Evolutionary conservation across 2,888 invertebrate species (phyloP).

Genomic region (Chrysomela aeneicollis): DNA sequence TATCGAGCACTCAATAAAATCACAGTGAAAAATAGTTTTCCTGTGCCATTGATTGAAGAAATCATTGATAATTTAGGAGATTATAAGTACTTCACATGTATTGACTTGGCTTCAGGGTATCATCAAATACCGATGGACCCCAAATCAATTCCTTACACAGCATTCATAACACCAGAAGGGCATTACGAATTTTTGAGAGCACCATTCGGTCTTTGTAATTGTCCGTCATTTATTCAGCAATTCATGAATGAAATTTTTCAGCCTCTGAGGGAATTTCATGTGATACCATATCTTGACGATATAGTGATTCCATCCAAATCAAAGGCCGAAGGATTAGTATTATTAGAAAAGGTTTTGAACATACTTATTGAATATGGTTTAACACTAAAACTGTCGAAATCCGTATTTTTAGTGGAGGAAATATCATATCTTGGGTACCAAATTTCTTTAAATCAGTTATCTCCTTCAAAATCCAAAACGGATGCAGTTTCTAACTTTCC

Average conservation of each 20-base stretch:
- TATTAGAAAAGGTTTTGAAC: no score
- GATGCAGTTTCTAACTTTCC: conserved; percentile 27
- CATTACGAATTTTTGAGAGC: conserved; percentile 23
- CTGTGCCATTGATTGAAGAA: conserved; percentile 33
- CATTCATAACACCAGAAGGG: conserved; percentile 45
- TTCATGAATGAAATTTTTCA: conserved; percentile 30
- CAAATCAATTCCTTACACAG: conserved; percentile 32
- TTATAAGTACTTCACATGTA: conserved; percentile 35
- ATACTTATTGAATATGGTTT: no score
- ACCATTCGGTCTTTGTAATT: conserved; percentile 24
- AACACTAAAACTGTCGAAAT: conserved; percentile 2
- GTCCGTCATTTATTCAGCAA: conserved; percentile 31
- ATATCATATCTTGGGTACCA: conserved; percentile 16
- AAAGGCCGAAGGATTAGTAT: neutral
- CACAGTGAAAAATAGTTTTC: conserved; percentile 25
- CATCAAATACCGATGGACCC: conserved; percentile 46
- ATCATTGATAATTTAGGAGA: conserved; percentile 37
- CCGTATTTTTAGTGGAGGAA: neutral
- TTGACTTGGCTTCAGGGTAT: conserved; percentile 44
- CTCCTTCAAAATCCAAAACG: conserved; percentile 23
- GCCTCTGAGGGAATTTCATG: conserved; percentile 12
- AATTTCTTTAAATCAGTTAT: conserved; percentile 18
- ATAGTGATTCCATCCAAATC: conserved; percentile 23
- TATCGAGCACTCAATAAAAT: conserved; percentile 34
- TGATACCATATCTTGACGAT: conserved; percentile 30